Evolutionary conservation across 2,113 vertebrate genomes (phyloP), one percentile per base, ranked within the genome.

Genomic region (Microcebus ravelobensis): DNA sequence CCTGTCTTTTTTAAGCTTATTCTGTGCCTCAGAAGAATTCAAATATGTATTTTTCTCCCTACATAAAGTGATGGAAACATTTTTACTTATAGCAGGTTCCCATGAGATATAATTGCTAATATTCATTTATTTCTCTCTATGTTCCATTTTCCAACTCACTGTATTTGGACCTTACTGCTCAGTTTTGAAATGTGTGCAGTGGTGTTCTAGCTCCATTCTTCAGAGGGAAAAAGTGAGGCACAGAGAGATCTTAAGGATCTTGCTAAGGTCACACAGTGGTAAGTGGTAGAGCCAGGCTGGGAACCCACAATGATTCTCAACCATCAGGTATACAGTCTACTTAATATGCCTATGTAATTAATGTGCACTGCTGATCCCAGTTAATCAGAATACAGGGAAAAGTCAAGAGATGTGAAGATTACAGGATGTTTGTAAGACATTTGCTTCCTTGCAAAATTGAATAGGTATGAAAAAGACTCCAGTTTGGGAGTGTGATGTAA

Each of bases 361-460:
- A 25, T 29, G 82, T 67, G 23, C 5, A 57, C 42, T n/a, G 6
- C 59, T 90, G 67, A 86, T 83, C 95, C 52, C 48, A 63, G 36
- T 90, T 77, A 87, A 92, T 90, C 50, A 88, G n/a, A 90, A 93
- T 73, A 90, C 31, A 91, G n/a, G 42, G 27, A 85, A 91, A 94
- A 92, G 45, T 74, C 82, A 87, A 81, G 74, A 90, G 61, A 90
- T 73, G 5, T 36, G 12, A 89, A 89, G 29, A 85, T 94, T 90
- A 79, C 23, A 96, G 42, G 18, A 80, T 90, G 20, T 14, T 45
- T 90, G 0, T 76, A 82, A 91, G 85, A 63, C 25, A 81, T 84
- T 81, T 93, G 48, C 63, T 81, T 85, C 55, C 63, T 39, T 87
- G 10, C 94, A 59, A 74, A 92, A 87, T 50, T 55, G 48, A 57